A percentile compares a stretch with the other conserved stretches of the same genome.
phyloP scores from a whole-genome alignment of 1,140 invertebrate genomes.

The Drosophila novamexicana region DNA sequence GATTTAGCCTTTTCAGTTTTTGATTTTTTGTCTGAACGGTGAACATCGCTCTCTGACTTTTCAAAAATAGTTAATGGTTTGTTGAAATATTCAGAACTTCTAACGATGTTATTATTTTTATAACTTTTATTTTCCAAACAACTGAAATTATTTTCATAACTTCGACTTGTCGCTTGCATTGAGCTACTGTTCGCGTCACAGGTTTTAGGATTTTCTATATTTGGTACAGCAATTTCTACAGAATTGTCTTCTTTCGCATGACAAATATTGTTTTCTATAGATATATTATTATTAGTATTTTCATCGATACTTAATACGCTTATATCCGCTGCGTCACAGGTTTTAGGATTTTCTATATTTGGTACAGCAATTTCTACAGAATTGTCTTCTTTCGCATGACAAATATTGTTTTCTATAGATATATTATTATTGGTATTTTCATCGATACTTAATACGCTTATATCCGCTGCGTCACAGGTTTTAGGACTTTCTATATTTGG shows the following conservation, averaged over 20 bases:
- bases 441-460: background rate
- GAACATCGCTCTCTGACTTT: conserved; percentile 4
- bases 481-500: background rate
- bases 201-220: background rate
- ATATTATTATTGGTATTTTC: background rate
- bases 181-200: background rate
- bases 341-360: background rate
- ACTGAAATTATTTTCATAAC: background rate
- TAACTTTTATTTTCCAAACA: background rate
- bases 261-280: background rate
- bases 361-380: background rate
- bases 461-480: background rate
- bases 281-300: background rate
- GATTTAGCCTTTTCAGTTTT: conserved; percentile 59
- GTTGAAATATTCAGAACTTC: background rate
- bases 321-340: background rate
- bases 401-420: background rate
- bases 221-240: background rate
- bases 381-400: background rate
- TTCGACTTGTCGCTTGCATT: background rate
- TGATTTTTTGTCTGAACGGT: background rate
- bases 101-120: conserved; percentile 16
- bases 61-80: conserved; percentile 27
- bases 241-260: background rate
- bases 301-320: background rate